These are phyloP conservation scores for Andrena flavipes DNA, from an alignment of 2,888 invertebrate genomes.

Conservation along the genomic window DNA sequence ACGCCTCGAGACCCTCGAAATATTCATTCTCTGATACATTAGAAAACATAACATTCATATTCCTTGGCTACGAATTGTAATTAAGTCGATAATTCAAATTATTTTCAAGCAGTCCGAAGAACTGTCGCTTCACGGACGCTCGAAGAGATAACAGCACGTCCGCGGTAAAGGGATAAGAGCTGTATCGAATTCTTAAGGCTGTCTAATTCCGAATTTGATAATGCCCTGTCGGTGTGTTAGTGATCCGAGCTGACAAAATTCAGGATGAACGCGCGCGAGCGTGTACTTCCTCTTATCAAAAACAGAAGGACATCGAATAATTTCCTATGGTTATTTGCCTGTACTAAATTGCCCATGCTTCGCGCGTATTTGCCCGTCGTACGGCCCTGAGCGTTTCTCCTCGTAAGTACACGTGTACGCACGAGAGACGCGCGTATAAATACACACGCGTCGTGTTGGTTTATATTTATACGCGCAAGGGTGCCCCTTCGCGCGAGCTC, in stretches of 20 bases:
- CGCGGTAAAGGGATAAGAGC: conserved; percentile 3
- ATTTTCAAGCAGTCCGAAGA: too few species aligned
- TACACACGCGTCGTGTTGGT: conserved; percentile 55
- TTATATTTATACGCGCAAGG: conserved; percentile 68
- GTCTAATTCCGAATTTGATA: conserved; percentile 22
- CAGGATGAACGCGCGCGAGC: conserved; percentile 16
- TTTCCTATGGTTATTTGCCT: not conserved
- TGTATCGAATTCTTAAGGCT: not conserved
- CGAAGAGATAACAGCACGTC: not conserved
- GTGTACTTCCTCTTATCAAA: conserved; percentile 33
- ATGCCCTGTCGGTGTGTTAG: not conserved
- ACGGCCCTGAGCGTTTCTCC: conserved; percentile 69
- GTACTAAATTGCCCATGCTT: conserved; percentile 43
- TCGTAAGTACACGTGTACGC: conserved; percentile 68
- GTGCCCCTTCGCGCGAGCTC: conserved; percentile 40
- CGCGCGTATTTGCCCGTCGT: conserved; percentile 44
- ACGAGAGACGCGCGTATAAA: conserved; percentile 66
- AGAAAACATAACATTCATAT: too few species aligned
- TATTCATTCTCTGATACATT: too few species aligned
- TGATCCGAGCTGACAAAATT: not conserved
- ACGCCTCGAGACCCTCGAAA: too few species aligned
- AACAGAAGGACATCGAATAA: conserved; percentile 43
- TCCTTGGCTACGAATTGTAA: too few species aligned
- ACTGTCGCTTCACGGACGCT: too few species aligned
- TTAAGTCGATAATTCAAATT: too few species aligned